Percentiles rank a stretch among this genome's conserved stretches.
These are phyloP conservation scores for Neodon shergylaensis DNA, from an alignment of 2,113 vertebrate genomes.

Conservation along the genomic window DNA sequence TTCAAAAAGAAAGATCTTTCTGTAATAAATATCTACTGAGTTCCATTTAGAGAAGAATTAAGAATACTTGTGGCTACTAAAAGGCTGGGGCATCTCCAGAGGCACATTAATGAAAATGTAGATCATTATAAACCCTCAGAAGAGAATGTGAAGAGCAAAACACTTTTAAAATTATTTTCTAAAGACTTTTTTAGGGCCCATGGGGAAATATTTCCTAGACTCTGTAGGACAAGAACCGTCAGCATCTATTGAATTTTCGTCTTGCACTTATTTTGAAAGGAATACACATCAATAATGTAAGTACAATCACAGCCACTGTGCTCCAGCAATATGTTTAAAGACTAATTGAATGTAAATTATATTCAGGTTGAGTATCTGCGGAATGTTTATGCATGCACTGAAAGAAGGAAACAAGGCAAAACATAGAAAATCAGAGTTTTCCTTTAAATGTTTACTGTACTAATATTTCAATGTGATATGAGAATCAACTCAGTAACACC, in stretches of 20 bases:
- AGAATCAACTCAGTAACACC: background rate
- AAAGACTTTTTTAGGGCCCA: slow-evolving; percentile 13
- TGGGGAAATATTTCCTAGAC: background rate
- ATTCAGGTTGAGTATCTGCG: background rate
- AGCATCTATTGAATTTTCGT: background rate
- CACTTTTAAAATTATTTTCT: slow-evolving; percentile 1
- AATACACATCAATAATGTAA: slow-evolving; percentile 17
- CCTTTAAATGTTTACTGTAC: background rate
- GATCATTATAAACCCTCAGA: slow-evolving; percentile 3
- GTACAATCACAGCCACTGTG: background rate
- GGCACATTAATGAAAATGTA: slow-evolving; percentile 11
- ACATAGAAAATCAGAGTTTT: background rate
- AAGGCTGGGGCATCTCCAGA: background rate
- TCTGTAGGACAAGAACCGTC: background rate
- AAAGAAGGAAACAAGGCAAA: slow-evolving; percentile 4
- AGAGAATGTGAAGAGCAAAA: slow-evolving; percentile 46
- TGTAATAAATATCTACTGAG: slow-evolving; percentile 5
- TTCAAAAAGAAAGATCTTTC: slow-evolving; percentile 21
- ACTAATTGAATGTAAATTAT: slow-evolving; percentile 30
- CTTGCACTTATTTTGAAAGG: slow-evolving; percentile 45
- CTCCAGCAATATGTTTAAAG: slow-evolving; percentile 25
- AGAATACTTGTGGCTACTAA: slow-evolving; percentile 46
- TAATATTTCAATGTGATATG: background rate
- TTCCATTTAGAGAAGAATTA: slow-evolving; percentile 14
- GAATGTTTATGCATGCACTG: background rate